These are phyloP conservation scores for Heliconius aoede DNA, from an alignment of 2,888 invertebrate genomes.

Conservation along the genomic window DNA sequence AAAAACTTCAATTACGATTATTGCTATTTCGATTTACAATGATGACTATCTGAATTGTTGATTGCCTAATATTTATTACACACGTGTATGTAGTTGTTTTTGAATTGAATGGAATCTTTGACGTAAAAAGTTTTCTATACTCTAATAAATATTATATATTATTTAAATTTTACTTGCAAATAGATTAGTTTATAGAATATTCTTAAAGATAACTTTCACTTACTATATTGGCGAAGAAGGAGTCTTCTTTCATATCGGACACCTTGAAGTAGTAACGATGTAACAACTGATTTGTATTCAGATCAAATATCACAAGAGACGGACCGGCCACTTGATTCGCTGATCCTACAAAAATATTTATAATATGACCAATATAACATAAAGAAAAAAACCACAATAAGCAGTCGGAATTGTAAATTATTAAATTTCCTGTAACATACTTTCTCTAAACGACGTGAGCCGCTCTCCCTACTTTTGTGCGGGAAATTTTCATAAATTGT, in stretches of 20 bases:
- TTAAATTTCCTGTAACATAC: slow-evolving; percentile 1
- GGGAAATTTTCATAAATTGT: slow-evolving; percentile 27
- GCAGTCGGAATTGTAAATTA: neutral
- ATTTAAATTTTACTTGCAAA: neutral
- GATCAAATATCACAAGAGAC: slow-evolving; percentile 88
- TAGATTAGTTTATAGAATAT: neutral
- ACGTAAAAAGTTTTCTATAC: neutral
- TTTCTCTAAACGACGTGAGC: slow-evolving; percentile 34
- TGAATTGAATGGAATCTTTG: neutral
- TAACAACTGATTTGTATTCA: slow-evolving; percentile 89
- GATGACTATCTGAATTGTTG: slow-evolving; percentile 9
- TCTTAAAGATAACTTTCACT: slow-evolving; percentile 60
- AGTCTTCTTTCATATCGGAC: slow-evolving; percentile 87
- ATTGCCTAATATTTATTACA: slow-evolving; percentile 11
- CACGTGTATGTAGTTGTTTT: neutral
- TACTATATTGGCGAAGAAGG: slow-evolving; percentile 92
- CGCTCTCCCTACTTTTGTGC: slow-evolving; percentile 21
- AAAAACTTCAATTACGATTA: slow-evolving; percentile 27
- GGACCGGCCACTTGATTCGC: slow-evolving; percentile 85
- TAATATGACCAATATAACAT: too few species aligned
- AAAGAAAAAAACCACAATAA: neutral
- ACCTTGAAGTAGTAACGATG: slow-evolving; percentile 87
- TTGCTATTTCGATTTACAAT: slow-evolving; percentile 24
- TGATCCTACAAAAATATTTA: slow-evolving; percentile 55
- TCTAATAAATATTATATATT: neutral